These are phyloP conservation scores for Loripinus fragilis DNA, from an alignment of 2,888 invertebrate genomes.

Conservation along the genomic window DNA sequence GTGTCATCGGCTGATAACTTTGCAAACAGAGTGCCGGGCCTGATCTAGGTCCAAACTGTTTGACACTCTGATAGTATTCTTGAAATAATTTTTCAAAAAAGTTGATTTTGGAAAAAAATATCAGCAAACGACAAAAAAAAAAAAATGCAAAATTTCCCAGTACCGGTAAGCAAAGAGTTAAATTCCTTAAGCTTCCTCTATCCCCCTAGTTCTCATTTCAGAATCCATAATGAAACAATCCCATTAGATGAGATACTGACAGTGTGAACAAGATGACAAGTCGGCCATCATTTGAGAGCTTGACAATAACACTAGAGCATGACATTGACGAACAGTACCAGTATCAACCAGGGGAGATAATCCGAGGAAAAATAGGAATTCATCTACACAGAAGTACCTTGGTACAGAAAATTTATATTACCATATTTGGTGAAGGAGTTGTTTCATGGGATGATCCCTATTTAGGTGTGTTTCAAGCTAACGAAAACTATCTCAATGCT, in stretches of 20 bases:
- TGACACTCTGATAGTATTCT: too few species aligned
- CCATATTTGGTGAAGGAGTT: slow-evolving; percentile 74
- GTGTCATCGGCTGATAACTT: too few species aligned
- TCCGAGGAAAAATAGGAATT: slow-evolving; percentile 73
- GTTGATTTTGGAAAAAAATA: too few species aligned
- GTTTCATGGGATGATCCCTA: slow-evolving; percentile 80
- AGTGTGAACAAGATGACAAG: slow-evolving; percentile 2
- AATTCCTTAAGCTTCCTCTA: too few species aligned
- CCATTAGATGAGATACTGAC: background rate
- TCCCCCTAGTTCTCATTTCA: background rate
- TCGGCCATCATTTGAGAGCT: slow-evolving; percentile 59
- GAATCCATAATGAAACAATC: background rate
- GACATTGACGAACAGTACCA: slow-evolving; percentile 83
- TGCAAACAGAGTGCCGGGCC: too few species aligned
- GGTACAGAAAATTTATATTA: slow-evolving; percentile 59
- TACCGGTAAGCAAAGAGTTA: too few species aligned
- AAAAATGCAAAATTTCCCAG: too few species aligned
- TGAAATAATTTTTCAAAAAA: too few species aligned
- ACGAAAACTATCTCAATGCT: slow-evolving; percentile 80
- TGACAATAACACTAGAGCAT: slow-evolving; percentile 80
- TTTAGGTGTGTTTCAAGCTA: slow-evolving; percentile 67
- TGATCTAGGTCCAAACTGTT: too few species aligned
- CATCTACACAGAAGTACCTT: slow-evolving; percentile 51
- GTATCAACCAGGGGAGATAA: slow-evolving; percentile 82
- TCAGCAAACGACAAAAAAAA: too few species aligned